Conservation (phyloP, 2,888 invertebrate species). For the Acronicta psi region DNA sequence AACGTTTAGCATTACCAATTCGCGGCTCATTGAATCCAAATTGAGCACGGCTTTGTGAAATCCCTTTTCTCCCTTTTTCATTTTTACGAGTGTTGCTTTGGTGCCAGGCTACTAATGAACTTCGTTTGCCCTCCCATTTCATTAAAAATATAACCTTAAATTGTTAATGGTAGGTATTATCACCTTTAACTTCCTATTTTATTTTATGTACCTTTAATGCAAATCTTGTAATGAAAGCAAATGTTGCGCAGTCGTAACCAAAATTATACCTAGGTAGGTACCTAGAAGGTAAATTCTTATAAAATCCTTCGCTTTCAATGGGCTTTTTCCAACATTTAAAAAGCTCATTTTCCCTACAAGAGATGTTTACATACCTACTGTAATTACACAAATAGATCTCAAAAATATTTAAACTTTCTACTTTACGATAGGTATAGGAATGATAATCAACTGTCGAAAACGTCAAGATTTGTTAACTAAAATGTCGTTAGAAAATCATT, state of each 20-base stretch:
- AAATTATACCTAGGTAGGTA: too few species aligned
- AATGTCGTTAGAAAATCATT: constrained; percentile 34
- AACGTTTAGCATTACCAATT: constrained; percentile 77
- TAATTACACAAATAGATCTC: not conserved
- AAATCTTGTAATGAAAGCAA: constrained; percentile 3
- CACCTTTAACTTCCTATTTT: constrained; percentile 22
- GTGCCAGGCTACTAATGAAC: constrained; percentile 73
- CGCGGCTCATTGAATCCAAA: constrained; percentile 80
- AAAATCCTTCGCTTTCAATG: too few species aligned
- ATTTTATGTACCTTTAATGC: constrained; percentile 22
- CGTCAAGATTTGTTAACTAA: constrained; percentile 26
- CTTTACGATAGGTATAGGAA: too few species aligned
- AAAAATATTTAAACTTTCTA: not conserved
- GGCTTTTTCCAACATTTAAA: not conserved
- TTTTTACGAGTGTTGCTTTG: constrained; percentile 77
- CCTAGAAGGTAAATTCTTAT: too few species aligned
- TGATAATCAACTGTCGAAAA: constrained; percentile 25
- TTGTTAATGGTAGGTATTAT: constrained; percentile 30
- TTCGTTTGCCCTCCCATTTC: constrained; percentile 61
- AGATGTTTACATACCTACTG: not conserved
- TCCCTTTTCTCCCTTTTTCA: constrained; percentile 76
- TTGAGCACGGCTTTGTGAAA: constrained; percentile 75
- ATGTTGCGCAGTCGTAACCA: not conserved
- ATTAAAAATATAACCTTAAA: constrained; percentile 55
- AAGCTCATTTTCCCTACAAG: not conserved